phyloP scores from a whole-genome alignment of 2,888 invertebrate genomes.

The Apotomis capreana region DNA sequence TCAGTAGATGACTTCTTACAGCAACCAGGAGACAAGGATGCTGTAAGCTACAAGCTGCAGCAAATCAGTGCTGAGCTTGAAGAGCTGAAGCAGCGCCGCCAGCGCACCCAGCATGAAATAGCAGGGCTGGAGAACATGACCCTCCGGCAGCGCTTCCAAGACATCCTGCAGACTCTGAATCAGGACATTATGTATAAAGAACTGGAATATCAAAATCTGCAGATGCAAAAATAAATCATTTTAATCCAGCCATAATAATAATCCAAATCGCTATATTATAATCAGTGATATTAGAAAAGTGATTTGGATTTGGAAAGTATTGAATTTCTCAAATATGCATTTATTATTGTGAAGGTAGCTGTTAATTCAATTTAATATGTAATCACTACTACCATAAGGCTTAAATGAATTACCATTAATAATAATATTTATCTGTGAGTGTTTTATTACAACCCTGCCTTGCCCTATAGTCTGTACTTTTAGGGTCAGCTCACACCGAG shows the following conservation, averaged over 20 bases:
- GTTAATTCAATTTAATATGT: neutral
- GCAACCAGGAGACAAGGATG: slow-evolving; percentile 53
- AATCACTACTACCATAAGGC: neutral
- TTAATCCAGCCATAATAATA: neutral
- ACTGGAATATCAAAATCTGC: slow-evolving; percentile 72
- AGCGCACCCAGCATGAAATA: slow-evolving; percentile 90
- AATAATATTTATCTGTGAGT: too few species aligned
- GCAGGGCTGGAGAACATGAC: slow-evolving; percentile 91
- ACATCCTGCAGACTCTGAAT: slow-evolving; percentile 87
- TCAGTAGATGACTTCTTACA: slow-evolving; percentile 42
- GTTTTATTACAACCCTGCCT: too few species aligned
- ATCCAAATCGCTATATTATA: too few species aligned
- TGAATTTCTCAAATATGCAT: neutral
- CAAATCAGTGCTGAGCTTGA: slow-evolving; percentile 87
- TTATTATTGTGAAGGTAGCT: slow-evolving; percentile 4
- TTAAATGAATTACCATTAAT: too few species aligned
- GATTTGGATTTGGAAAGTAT: slow-evolving; percentile 1
- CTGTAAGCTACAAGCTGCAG: slow-evolving; percentile 83
- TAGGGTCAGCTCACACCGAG: too few species aligned
- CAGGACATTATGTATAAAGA: slow-evolving; percentile 89
- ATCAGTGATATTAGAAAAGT: neutral
- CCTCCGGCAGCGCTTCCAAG: slow-evolving; percentile 89
- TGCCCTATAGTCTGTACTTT: too few species aligned
- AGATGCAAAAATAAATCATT: slow-evolving; percentile 39
- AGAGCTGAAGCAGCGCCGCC: slow-evolving; percentile 86